Evolutionary conservation across 2,888 invertebrate species (phyloP).

Genomic region (Escarpia spicata): DNA sequence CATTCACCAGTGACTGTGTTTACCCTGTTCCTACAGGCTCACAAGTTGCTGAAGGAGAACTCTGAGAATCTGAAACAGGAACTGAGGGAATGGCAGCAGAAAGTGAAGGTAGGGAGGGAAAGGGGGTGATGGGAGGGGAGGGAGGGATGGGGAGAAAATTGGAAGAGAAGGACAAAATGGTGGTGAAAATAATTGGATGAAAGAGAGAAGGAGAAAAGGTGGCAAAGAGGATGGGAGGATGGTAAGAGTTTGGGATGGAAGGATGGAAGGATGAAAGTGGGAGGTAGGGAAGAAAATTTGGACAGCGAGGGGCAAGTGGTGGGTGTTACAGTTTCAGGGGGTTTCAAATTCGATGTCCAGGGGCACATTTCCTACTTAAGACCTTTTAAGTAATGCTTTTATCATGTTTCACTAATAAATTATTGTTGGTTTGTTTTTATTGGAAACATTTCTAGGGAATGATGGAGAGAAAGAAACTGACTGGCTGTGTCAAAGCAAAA

Average conservation of each 20-base stretch:
- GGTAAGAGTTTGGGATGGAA: neutral
- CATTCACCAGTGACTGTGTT: neutral
- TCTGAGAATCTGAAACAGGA: constrained; percentile 34
- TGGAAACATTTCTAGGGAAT: no score
- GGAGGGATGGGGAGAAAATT: neutral
- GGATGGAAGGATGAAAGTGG: neutral
- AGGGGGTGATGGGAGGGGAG: neutral
- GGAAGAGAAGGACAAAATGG: neutral
- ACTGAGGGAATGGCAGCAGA: constrained; percentile 26
- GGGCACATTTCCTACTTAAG: no score
- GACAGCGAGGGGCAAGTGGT: neutral
- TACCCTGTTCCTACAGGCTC: constrained; percentile 34
- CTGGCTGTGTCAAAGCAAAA: no score
- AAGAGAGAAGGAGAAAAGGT: neutral
- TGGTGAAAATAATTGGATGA: neutral
- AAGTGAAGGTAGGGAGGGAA: constrained; percentile 27
- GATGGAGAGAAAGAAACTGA: no score
- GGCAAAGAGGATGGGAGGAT: neutral
- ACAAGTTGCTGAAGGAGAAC: constrained; percentile 37
- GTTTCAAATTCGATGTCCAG: neutral
- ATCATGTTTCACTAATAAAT: no score
- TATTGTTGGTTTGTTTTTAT: no score
- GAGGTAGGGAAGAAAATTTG: neutral
- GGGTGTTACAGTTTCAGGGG: neutral
- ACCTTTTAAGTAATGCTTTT: no score